phyloP scores from a whole-genome alignment of 2,888 invertebrate genomes.

The Auanema sp. region DNA sequence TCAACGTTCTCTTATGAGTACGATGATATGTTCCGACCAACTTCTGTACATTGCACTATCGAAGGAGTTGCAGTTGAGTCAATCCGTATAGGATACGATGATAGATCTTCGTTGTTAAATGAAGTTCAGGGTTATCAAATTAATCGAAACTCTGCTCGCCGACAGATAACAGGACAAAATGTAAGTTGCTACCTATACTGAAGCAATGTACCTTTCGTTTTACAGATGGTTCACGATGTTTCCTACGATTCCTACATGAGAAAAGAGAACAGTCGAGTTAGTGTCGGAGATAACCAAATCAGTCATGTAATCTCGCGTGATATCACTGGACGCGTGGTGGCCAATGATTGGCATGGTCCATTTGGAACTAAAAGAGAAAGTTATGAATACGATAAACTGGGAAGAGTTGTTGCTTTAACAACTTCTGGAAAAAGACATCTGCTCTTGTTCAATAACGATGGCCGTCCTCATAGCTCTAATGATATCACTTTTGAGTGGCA shows the following conservation, averaged over 20 bases:
- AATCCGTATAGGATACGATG: constrained; percentile 27
- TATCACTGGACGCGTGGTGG: too few species aligned
- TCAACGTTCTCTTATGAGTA: constrained; percentile 41
- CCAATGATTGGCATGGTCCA: too few species aligned
- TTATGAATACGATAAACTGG: too few species aligned
- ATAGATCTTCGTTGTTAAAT: constrained; percentile 25
- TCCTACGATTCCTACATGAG: too few species aligned
- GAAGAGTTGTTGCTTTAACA: too few species aligned
- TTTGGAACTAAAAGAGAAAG: too few species aligned
- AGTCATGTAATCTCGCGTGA: too few species aligned
- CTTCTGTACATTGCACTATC: constrained; percentile 25
- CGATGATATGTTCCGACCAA: constrained; percentile 35
- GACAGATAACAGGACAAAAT: constrained; percentile 32
- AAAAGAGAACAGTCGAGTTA: too few species aligned
- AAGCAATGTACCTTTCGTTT: constrained; percentile 6
- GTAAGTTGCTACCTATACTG: constrained; percentile 24
- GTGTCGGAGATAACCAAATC: too few species aligned
- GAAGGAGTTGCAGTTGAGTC: constrained; percentile 31
- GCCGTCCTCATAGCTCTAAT: constrained; percentile 28
- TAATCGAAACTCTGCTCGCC: constrained; percentile 22
- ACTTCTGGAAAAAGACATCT: too few species aligned
- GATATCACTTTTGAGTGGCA: constrained; percentile 36
- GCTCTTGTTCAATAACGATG: constrained; percentile 27
- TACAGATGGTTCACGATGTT: not conserved
- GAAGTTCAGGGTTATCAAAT: constrained; percentile 34